These are phyloP conservation scores for Eilema caniola DNA, from an alignment of 2,888 invertebrate genomes.

Conservation along the genomic window DNA sequence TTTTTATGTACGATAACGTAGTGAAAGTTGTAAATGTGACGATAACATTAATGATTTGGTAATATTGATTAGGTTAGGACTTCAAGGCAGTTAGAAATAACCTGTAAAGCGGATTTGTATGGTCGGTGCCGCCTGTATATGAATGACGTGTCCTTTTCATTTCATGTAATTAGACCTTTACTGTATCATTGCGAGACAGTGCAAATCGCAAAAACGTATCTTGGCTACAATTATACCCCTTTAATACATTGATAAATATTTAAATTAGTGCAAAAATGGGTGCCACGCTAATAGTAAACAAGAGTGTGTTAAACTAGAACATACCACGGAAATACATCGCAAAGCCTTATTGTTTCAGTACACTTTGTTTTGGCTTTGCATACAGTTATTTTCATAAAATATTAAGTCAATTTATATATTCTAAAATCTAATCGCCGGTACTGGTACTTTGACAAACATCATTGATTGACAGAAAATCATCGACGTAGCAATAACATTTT, in stretches of 20 bases:
- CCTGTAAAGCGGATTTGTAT: conserved; percentile 35
- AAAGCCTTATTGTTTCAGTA: conserved; percentile 42
- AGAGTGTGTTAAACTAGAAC: conserved; percentile 45
- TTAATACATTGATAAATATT: neutral
- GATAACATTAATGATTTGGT: neutral
- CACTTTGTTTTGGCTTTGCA: conserved; percentile 24
- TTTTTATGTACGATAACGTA: neutral
- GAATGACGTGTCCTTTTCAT: conserved; percentile 73
- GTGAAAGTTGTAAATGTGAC: neutral
- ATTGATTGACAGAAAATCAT: conserved; percentile 75
- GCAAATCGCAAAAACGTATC: neutral
- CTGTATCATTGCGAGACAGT: neutral
- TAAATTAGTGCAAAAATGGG: conserved; percentile 1
- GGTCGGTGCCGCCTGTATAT: conserved; percentile 50
- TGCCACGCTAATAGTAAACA: conserved; percentile 37
- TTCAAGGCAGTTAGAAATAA: conserved; percentile 29
- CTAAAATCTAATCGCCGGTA: conserved; percentile 51
- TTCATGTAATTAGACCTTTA: conserved; percentile 6
- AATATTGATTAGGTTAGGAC: neutral
- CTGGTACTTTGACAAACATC: conserved; percentile 48
- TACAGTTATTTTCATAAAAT: conserved; percentile 37
- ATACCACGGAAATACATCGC: conserved; percentile 69
- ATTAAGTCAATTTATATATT: conserved; percentile 35
- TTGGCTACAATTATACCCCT: neutral
- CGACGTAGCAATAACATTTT: conserved; percentile 67